Evolutionary conservation across 2,888 invertebrate species (phyloP), one percentile per base, ranked within the genome.

Genomic region (Spilarctia lutea): DNA sequence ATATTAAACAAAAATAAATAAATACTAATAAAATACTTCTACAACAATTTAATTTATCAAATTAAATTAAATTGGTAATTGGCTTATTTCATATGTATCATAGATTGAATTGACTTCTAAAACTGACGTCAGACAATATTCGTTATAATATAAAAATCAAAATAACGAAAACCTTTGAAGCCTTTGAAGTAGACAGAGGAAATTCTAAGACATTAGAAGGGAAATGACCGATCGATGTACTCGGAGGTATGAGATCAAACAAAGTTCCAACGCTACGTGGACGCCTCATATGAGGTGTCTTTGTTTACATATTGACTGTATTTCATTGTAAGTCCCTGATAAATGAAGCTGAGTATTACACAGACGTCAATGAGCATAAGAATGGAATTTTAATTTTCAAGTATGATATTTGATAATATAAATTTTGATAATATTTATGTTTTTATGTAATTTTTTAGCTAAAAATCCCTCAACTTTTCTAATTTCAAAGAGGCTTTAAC

Each of bases 301-400:
- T 72, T 71, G 73, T 65, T 71, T 74, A 69, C 63, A 72, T 65
- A 77, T 72, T 63, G 66, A 76, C 71, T 60, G 33, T 68, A 68
- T 65, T 52, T 65, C 68, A 63, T 48, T 11, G 48, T 65, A 68
- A 68, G 65, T 65, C 65, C 35, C 48, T 68, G 63, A 68, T 66
- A 48, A 63, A 63, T 63, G 35, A 10, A 11, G 33, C 30, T 33
- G 52, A 13, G 7, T 39, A 1, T 42, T 30, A 45, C 33, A 35
- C 13, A 30, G 6, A 20, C 13, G 27, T 33, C 11, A 42, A 35
- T 27, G 35, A 2, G 33, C 33, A 11, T n/a, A 11, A 56, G 3
- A 24, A n/a, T n/a, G 20, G n/a, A 56, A 56, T 3, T 56, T 10
- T 16, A 24, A 66, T 13, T 30, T 39, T 30, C 45, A 63, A 33